These are phyloP conservation scores for Caenorhabditis sp. DNA, from an alignment of 2,888 invertebrate species.

Conservation along the genomic window DNA sequence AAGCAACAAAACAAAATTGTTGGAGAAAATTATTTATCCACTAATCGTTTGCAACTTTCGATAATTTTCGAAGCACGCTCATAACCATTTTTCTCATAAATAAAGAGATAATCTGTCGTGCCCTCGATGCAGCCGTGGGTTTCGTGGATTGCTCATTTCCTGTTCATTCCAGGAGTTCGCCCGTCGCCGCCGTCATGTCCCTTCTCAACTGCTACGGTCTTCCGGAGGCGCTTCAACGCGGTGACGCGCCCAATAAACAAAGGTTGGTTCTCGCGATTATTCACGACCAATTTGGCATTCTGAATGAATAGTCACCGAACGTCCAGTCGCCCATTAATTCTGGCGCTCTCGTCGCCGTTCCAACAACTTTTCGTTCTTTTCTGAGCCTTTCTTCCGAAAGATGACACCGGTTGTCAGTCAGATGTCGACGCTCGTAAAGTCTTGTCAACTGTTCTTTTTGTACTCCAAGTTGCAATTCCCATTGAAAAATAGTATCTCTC, in stretches of 20 bases:
- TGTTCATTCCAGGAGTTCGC: background rate
- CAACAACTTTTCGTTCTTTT: background rate
- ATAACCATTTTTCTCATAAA: too few species aligned
- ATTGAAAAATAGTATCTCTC: background rate
- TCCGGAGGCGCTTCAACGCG: constrained; percentile 33
- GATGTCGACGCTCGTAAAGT: constrained; percentile 17
- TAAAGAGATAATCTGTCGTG: too few species aligned
- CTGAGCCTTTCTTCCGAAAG: background rate
- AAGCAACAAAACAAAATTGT: too few species aligned
- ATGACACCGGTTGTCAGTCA: constrained; percentile 25
- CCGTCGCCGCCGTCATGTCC: constrained; percentile 20
- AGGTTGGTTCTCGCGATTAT: constrained; percentile 38
- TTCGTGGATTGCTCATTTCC: constrained; percentile 5
- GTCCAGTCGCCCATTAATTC: constrained; percentile 16
- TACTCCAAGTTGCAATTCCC: background rate
- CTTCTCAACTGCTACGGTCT: constrained; percentile 46
- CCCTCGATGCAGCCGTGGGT: too few species aligned
- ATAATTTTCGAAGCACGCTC: too few species aligned
- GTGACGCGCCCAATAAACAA: constrained; percentile 37
- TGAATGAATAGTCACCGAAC: constrained; percentile 17
- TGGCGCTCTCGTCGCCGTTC: background rate
- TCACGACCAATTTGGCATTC: constrained; percentile 34
- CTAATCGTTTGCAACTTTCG: too few species aligned
- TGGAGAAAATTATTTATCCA: too few species aligned
- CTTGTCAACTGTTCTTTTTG: constrained; percentile 29